Evolutionary conservation across 2,797 vertebrate genomes (phyloP).

Genomic region (Gymnothorax reevesii): DNA sequence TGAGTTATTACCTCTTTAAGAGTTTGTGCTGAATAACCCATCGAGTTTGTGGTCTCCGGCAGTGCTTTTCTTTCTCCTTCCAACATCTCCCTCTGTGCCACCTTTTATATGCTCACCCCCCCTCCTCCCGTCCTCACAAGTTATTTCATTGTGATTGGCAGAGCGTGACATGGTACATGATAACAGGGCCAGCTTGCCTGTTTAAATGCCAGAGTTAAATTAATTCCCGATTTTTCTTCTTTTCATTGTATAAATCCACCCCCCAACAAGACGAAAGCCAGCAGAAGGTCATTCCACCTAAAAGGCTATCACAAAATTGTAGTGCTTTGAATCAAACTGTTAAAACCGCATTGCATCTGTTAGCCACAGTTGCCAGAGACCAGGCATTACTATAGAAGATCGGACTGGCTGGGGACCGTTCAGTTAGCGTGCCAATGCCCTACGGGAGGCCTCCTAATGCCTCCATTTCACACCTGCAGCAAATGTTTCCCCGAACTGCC

Average conservation of each 20-base stretch:
- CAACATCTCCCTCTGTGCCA: neutral
- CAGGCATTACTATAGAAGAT: neutral
- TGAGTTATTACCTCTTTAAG: neutral
- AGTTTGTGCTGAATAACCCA: neutral
- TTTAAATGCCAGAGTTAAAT: neutral
- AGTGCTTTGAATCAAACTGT: neutral
- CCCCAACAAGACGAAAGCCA: neutral
- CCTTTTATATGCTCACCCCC: neutral
- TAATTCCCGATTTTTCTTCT: neutral
- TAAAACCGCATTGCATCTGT: neutral
- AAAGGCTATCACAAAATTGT: neutral
- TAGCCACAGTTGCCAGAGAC: neutral
- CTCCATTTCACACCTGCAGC: constrained; percentile 48
- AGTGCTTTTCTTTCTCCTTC: neutral
- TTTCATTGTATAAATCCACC: neutral
- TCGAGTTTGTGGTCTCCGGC: neutral
- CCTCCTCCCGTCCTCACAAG: neutral
- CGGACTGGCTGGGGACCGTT: constrained; percentile 16
- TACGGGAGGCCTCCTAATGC: constrained; percentile 43
- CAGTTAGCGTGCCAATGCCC: constrained; percentile 30
- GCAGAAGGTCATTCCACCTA: neutral
- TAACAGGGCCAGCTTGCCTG: too few species aligned
- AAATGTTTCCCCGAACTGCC: constrained; percentile 47
- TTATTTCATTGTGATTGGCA: neutral
- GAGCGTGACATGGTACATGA: neutral